These are phyloP conservation scores for Cromileptes altivelis DNA, from an alignment of 2,113 vertebrate genomes.

Conservation along the genomic window DNA sequence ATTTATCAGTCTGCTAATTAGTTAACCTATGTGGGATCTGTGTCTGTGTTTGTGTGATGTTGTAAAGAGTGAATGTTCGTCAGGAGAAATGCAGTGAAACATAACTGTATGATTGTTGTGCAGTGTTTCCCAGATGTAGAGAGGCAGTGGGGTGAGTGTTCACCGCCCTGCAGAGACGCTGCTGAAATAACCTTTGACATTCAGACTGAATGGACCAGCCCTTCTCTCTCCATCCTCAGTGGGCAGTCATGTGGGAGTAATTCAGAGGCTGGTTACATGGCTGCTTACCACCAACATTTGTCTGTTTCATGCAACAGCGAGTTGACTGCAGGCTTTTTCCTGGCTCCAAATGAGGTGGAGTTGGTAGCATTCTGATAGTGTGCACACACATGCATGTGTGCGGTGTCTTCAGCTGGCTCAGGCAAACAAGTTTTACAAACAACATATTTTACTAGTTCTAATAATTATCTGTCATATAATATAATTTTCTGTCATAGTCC, in stretches of 20 bases:
- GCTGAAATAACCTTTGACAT: conserved; percentile 51
- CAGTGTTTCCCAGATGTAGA: background rate
- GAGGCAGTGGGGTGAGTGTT: background rate
- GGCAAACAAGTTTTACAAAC: too few relatives aligned
- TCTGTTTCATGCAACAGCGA: conserved; percentile 3
- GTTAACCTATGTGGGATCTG: background rate
- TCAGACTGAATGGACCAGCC: conserved; percentile 19
- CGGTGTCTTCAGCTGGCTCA: background rate
- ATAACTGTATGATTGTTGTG: background rate
- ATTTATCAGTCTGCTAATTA: too few relatives aligned
- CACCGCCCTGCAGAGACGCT: conserved; percentile 9
- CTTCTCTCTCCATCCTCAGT: conserved; percentile 5
- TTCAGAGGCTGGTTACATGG: conserved; percentile 20
- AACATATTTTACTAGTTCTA: too few relatives aligned
- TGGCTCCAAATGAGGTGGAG: background rate
- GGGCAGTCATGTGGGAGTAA: conserved; percentile 20
- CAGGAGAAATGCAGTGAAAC: background rate
- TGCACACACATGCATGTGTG: background rate
- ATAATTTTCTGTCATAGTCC: too few relatives aligned
- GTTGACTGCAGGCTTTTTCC: background rate
- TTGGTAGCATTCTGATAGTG: background rate
- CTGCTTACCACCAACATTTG: conserved; percentile 23
- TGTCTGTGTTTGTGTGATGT: background rate
- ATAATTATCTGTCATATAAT: too few relatives aligned
- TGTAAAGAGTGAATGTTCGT: background rate